Evolutionary conservation across 2,888 invertebrate species (phyloP).

Genomic region (Acanthosepion pharaonis): DNA sequence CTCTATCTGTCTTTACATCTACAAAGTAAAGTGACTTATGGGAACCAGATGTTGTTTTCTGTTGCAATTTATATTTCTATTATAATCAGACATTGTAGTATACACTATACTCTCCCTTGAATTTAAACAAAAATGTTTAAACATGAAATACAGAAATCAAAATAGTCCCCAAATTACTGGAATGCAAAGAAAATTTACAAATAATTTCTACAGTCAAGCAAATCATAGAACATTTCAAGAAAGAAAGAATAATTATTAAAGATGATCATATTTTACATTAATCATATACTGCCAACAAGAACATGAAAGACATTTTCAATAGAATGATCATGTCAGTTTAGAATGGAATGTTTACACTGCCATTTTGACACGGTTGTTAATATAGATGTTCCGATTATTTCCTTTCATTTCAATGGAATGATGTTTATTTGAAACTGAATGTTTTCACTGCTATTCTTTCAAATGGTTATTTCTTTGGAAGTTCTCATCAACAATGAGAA

Average conservation of each 20-base stretch:
- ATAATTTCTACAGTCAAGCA: neutral
- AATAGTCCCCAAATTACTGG: neutral
- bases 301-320: neutral
- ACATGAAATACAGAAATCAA: neutral
- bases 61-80: neutral
- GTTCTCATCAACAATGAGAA: too few relatives aligned
- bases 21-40: constrained; percentile 33
- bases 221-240: neutral
- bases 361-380: neutral
- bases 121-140: neutral
- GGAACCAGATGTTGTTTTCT: neutral
- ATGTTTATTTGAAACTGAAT: neutral
- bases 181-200: neutral
- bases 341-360: neutral
- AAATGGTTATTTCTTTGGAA: neutral
- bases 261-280: neutral
- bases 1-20: neutral
- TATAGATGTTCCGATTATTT: too few relatives aligned
- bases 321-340: neutral
- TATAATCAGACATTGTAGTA: neutral
- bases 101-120: neutral
- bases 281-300: neutral
- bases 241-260: neutral
- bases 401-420: neutral
- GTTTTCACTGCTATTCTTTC: neutral